Evolutionary conservation across 2,797 vertebrate species (phyloP).

Genomic region (Arnoldichthys spilopterus): DNA sequence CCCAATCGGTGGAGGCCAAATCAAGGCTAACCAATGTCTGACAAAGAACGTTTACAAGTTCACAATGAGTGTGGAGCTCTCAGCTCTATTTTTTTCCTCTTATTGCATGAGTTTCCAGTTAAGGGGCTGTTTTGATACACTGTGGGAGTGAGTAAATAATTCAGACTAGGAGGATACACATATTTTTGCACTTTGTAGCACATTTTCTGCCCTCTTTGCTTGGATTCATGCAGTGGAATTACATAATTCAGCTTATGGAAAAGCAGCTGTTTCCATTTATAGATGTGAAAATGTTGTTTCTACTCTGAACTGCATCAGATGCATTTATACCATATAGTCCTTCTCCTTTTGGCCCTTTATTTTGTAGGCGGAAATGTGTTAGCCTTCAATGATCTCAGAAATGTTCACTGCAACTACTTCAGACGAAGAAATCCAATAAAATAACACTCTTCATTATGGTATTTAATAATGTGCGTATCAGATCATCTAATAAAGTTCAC

Average conservation of each 20-base stretch:
- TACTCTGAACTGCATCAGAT: slow-evolving; percentile 15
- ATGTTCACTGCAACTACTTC: neutral
- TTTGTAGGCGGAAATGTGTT: neutral
- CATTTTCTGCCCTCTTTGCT: neutral
- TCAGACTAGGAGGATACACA: slow-evolving; percentile 25
- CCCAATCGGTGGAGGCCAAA: slow-evolving; percentile 36
- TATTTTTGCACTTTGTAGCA: slow-evolving; percentile 45
- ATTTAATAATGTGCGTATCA: slow-evolving; percentile 24
- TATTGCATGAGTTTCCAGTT: slow-evolving; percentile 15
- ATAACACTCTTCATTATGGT: slow-evolving; percentile 6
- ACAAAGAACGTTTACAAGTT: slow-evolving; percentile 24
- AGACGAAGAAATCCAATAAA: neutral
- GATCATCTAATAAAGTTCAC: slow-evolving; percentile 16
- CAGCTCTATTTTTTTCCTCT: neutral
- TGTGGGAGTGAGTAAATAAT: slow-evolving; percentile 32
- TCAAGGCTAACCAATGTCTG: slow-evolving; percentile 34
- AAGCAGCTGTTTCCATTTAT: slow-evolving; percentile 24
- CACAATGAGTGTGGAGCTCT: neutral
- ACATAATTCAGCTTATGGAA: slow-evolving; percentile 39
- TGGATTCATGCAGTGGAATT: slow-evolving; percentile 17
- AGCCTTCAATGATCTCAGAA: neutral
- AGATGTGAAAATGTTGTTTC: slow-evolving; percentile 26
- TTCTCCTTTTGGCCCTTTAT: neutral
- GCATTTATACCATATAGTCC: slow-evolving; percentile 8
- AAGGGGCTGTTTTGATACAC: neutral